phyloP scores from a whole-genome alignment of 2,113 vertebrate genomes.

The Leucopternis melanops region DNA sequence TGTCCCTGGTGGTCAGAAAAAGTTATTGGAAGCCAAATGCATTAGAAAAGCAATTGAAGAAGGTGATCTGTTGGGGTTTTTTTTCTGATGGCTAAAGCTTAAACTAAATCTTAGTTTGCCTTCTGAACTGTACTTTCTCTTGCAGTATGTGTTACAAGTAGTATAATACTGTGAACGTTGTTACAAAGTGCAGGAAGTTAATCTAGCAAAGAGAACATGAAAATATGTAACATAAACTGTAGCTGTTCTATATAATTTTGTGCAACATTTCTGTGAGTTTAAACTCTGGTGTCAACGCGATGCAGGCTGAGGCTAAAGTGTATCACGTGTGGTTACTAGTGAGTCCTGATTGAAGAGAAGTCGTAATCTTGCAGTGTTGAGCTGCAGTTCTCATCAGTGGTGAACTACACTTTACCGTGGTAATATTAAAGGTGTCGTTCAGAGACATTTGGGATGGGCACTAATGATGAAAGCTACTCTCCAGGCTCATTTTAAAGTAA shows the following conservation, averaged over 20 bases:
- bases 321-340: fast-evolving
- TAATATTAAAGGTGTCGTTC: background rate
- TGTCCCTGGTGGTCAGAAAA: background rate
- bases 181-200: background rate
- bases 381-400: background rate
- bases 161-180: background rate
- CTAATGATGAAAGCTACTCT: background rate
- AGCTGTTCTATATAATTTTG: background rate
- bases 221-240: background rate
- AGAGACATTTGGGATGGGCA: background rate
- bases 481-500: background rate
- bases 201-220: too few species aligned
- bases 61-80: background rate
- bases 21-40: background rate
- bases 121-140: background rate
- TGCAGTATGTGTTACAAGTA: background rate
- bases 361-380: background rate
- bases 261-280: background rate
- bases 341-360: background rate
- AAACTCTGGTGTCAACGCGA: background rate
- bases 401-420: background rate
- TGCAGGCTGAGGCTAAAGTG: background rate
- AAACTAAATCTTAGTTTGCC: background rate
- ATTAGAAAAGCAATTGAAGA: background rate
- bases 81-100: background rate